Conservation (phyloP, 2,797 vertebrate genomes). For the Sebastes ruberrimus region DNA sequence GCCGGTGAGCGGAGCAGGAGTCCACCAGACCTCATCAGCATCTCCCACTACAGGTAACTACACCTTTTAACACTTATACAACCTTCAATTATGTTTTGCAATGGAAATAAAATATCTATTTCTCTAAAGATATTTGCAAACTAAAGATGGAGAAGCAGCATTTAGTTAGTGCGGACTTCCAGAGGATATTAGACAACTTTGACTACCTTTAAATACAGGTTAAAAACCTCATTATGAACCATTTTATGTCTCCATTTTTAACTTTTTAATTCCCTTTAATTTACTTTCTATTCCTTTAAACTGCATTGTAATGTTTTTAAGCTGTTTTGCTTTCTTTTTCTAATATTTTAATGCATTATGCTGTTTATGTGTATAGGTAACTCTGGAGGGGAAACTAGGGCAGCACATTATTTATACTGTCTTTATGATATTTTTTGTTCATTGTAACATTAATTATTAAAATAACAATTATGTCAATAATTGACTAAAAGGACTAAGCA, state of each 20-base stretch:
- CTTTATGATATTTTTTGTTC: not conserved
- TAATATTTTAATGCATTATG: not conserved
- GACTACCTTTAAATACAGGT: not conserved
- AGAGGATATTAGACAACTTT: not conserved
- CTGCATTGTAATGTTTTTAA: not conserved
- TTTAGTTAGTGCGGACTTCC: not conserved
- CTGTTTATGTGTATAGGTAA: not conserved
- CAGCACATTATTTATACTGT: not conserved
- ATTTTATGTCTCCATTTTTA: not conserved
- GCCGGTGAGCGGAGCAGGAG: slow-evolving; percentile 52
- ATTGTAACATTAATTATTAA: not conserved
- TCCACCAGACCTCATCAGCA: slow-evolving; percentile 21
- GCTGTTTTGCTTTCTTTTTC: not conserved
- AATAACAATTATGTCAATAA: not conserved
- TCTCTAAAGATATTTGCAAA: not conserved
- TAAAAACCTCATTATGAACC: not conserved
- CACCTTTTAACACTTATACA: not conserved
- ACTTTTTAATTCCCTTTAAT: not conserved
- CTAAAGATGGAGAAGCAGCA: not conserved
- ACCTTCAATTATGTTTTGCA: not conserved
- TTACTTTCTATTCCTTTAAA: not conserved
- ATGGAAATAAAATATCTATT: not conserved
- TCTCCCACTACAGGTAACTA: slow-evolving; percentile 49
- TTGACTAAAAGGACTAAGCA: too few relatives aligned
- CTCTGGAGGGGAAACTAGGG: not conserved